A percentile compares a stretch with the other conserved stretches of the same genome.
phyloP scores from a whole-genome alignment of 1,140 invertebrate species.

The Centruroides sculpturatus region DNA sequence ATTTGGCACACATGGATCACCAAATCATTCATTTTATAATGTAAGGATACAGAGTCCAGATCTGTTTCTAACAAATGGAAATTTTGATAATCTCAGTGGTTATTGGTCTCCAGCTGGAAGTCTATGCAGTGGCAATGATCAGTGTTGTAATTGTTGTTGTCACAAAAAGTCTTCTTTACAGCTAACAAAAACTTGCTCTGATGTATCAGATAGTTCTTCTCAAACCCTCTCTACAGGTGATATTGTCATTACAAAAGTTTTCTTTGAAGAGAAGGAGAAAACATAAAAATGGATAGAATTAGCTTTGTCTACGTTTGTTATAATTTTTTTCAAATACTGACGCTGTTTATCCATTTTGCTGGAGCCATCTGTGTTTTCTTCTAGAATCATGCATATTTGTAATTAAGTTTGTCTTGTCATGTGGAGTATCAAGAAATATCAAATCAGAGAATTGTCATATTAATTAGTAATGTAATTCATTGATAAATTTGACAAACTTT shows the following conservation, averaged over 20 bases:
- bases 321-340: too few relatives aligned
- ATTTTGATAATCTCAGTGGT: conserved; percentile 9
- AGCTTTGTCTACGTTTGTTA: too few relatives aligned
- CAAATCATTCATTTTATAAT: conserved; percentile 16
- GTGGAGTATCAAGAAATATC: too few relatives aligned
- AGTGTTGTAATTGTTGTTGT: conserved; percentile 35
- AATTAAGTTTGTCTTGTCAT: too few relatives aligned
- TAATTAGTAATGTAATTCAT: too few relatives aligned
- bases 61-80: conserved; percentile 6
- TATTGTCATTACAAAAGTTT: conserved; percentile 80
- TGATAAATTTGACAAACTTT: too few relatives aligned
- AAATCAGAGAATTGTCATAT: too few relatives aligned
- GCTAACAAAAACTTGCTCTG: conserved; percentile 7
- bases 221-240: conserved; percentile 86
- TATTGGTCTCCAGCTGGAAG: conserved; percentile 9
- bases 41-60: conserved; percentile 15
- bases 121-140: conserved; percentile 30
- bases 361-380: too few relatives aligned
- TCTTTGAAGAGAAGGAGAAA: conserved; percentile 40
- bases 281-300: too few relatives aligned
- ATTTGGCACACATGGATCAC: conserved; percentile 6
- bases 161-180: conserved; percentile 38
- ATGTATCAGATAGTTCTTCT: conserved; percentile 38
- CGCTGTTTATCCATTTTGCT: too few relatives aligned
- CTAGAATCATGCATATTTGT: too few relatives aligned